A percentile compares a stretch with the other conserved stretches of the same genome.
Evolutionary conservation across 2,113 vertebrate genomes (phyloP).

Genomic region (Colossoma macropomum): DNA sequence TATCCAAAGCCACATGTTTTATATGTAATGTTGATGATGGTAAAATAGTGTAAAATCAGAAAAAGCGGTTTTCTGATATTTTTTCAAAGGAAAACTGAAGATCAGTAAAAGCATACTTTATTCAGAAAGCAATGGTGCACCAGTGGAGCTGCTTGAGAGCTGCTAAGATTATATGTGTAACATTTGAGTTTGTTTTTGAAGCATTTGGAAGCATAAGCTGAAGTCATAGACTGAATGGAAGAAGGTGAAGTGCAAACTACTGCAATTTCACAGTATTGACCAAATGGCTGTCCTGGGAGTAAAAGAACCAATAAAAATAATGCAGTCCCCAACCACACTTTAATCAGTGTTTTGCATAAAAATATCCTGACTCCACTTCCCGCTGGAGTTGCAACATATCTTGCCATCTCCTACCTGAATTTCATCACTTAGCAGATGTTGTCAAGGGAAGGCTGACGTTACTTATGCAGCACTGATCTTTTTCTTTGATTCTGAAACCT

Average conservation of each 20-base stretch:
- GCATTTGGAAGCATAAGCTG: not conserved
- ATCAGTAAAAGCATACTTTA: not conserved
- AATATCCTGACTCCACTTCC: conserved; percentile 9
- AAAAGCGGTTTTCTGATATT: too few relatives aligned
- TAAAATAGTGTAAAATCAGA: too few relatives aligned
- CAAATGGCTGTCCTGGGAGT: not conserved
- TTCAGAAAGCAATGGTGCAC: not conserved
- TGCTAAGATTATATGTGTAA: not conserved
- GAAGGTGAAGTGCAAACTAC: not conserved
- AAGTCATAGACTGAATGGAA: not conserved
- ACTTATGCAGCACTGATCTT: conserved; percentile 16
- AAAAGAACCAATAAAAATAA: not conserved
- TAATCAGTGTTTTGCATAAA: conserved; percentile 27
- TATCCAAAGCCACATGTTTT: too few relatives aligned
- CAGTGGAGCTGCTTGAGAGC: not conserved
- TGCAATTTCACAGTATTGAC: not conserved
- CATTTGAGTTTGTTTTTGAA: not conserved
- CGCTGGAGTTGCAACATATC: not conserved
- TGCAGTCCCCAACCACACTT: not conserved
- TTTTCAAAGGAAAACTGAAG: not conserved
- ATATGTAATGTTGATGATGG: too few relatives aligned
- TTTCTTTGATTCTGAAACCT: conserved; percentile 24
- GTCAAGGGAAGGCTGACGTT: conserved; percentile 12
- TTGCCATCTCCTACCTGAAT: conserved; percentile 19
- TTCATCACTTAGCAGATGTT: conserved; percentile 36